Conservation (phyloP, 2,113 vertebrate species). For the Riparia riparia region DNA sequence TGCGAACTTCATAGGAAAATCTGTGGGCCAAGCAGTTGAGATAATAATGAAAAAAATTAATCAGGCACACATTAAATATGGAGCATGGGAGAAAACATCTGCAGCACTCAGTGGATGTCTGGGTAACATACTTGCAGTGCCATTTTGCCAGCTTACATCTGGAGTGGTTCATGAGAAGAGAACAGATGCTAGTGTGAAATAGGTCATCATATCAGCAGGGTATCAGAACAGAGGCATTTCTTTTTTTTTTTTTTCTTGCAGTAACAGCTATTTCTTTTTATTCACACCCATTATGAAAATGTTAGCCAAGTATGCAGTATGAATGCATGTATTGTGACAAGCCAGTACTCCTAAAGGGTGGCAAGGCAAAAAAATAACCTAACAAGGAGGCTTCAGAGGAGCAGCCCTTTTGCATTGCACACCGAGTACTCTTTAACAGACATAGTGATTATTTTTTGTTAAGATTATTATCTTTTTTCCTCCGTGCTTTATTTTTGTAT, state of each 20-base stretch:
- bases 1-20: background rate
- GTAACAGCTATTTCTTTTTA: constrained; percentile 59
- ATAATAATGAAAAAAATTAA: constrained; percentile 6
- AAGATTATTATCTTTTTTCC: background rate
- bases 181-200: constrained; percentile 73
- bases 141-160: constrained; percentile 45
- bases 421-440: background rate
- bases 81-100: constrained; percentile 20
- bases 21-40: background rate
- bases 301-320: constrained; percentile 38
- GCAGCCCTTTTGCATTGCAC: background rate
- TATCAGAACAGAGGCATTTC: constrained; percentile 32
- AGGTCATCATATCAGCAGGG: constrained; percentile 58
- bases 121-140: background rate
- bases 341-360: background rate
- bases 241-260: constrained; percentile 18
- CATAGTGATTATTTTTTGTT: background rate
- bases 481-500: background rate
- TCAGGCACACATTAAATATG: constrained; percentile 3
- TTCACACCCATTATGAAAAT: constrained; percentile 66
- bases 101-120: background rate
- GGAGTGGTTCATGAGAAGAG: constrained; percentile 45
- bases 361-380: background rate
- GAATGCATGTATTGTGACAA: background rate
- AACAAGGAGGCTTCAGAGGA: background rate